Evolutionary conservation across 2,797 vertebrate species (phyloP), one percentile per base, ranked within the genome.

Genomic region (Saxicola maurus): DNA sequence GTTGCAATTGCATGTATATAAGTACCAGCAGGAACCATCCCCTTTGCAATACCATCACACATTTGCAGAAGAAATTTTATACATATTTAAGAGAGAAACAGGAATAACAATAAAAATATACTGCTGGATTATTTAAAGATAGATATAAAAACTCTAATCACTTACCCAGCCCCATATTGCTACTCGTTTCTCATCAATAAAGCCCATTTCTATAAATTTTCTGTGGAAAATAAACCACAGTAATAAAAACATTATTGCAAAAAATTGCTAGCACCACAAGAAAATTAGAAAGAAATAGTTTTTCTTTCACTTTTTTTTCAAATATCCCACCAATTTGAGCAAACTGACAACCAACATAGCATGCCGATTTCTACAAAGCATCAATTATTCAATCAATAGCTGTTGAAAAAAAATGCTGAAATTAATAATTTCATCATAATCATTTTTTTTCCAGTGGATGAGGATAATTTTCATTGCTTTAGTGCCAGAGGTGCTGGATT

Each of bases 101-200:
- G 48, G 27, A 94, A 76, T 11, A 84, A 81, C 30, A 17, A 65
- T 11, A 19, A 72, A 76, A 76, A 64, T 46, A 37, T 24, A 65
- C 14, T 53, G 11, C 30, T 77, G 10, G 31, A 84, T 64, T 82
- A 67, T 62, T 82, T 88, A 56, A 69, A 82, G 64, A 78, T 48
- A 76, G 61, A 38, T 84, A 87, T 7, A 91, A 94, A 93, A 95
- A 76, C 15, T 23, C 8, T 21, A 76, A 14, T 6, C 91, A 98
- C 98, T 98, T 95, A 98, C 98, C 98, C 98, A 98, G 68, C 98
- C 98, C 98, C 98, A 98, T 96, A 98, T 98, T 91, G 97, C 98
- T 96, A 98, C 95, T 95, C 97, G 95, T 84, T 96, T 97, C 93
- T 98, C 97, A 96, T 98, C 98, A 95, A 98, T 97, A 96, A 98